These are phyloP conservation scores for Cataglyphis albicans DNA, from an alignment of 2,888 invertebrate species.

Conservation along the genomic window DNA sequence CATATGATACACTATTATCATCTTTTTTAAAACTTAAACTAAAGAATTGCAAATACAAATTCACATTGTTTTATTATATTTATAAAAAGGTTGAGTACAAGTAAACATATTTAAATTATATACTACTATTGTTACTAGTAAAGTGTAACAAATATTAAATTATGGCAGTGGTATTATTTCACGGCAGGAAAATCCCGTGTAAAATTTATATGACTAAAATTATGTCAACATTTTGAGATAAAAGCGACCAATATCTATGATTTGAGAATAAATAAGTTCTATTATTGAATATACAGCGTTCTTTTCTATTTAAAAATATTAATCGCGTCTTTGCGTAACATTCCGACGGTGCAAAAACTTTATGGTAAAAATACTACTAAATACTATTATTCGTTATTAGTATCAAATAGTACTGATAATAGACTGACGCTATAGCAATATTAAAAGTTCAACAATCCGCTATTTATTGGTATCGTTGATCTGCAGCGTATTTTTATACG, in stretches of 20 bases:
- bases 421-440: background rate
- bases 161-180: slow-evolving; percentile 70
- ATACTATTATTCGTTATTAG: slow-evolving; percentile 13
- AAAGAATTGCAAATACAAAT: background rate
- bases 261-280: slow-evolving; percentile 1
- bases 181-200: slow-evolving; percentile 34
- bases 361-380: slow-evolving; percentile 5
- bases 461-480: slow-evolving; percentile 66
- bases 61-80: slow-evolving; percentile 62
- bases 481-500: slow-evolving; percentile 80
- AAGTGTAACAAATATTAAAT: slow-evolving; percentile 62
- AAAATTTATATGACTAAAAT: slow-evolving; percentile 59
- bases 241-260: background rate
- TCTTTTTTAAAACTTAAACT: background rate
- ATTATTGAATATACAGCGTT: background rate
- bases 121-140: slow-evolving; percentile 45
- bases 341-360: background rate
- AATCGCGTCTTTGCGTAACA: background rate
- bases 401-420: slow-evolving; percentile 31
- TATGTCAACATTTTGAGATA: background rate
- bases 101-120: slow-evolving; percentile 62
- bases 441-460: slow-evolving; percentile 64
- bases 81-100: slow-evolving; percentile 59
- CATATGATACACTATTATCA: background rate
- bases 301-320: background rate